Conservation (phyloP, 2,113 vertebrate genomes). For the Ibidorhyncha struthersii region DNA sequence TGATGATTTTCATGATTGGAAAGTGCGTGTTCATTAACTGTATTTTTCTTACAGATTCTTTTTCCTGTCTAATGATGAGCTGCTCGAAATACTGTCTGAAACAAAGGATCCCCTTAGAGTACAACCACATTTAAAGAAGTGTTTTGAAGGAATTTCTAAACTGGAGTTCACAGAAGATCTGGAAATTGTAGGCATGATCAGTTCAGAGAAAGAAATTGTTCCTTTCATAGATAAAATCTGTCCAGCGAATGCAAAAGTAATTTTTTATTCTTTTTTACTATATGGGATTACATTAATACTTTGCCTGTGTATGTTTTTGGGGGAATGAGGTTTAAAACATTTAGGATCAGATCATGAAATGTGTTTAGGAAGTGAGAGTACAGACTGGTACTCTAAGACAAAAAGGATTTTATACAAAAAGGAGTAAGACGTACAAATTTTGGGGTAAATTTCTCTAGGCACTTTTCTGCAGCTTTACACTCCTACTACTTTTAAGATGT, state of each 20-base stretch:
- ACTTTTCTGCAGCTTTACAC: not conserved
- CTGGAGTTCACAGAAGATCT: slow-evolving; percentile 83
- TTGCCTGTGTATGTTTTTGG: not conserved
- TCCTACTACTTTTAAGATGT: not conserved
- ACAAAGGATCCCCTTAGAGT: slow-evolving; percentile 92
- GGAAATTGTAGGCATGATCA: slow-evolving; percentile 89
- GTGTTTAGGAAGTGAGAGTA: not conserved
- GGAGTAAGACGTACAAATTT: not conserved
- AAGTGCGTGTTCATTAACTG: not conserved
- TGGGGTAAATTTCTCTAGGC: not conserved
- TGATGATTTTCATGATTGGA: not conserved
- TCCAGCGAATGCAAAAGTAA: slow-evolving; percentile 86
- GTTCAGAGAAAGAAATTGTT: slow-evolving; percentile 88
- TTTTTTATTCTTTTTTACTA: not conserved
- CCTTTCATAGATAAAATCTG: slow-evolving; percentile 83
- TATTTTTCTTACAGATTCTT: slow-evolving; percentile 84
- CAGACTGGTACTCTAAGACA: not conserved
- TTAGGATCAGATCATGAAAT: not conserved
- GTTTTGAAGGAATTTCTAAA: slow-evolving; percentile 92
- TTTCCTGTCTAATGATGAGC: slow-evolving; percentile 91
- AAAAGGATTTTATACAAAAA: not conserved
- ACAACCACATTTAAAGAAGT: slow-evolving; percentile 93
- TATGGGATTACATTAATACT: not conserved
- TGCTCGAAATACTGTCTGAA: slow-evolving; percentile 92
- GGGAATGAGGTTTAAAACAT: not conserved